phyloP scores from a whole-genome alignment of 1,140 invertebrate species.

The Hyphantria cunea region DNA sequence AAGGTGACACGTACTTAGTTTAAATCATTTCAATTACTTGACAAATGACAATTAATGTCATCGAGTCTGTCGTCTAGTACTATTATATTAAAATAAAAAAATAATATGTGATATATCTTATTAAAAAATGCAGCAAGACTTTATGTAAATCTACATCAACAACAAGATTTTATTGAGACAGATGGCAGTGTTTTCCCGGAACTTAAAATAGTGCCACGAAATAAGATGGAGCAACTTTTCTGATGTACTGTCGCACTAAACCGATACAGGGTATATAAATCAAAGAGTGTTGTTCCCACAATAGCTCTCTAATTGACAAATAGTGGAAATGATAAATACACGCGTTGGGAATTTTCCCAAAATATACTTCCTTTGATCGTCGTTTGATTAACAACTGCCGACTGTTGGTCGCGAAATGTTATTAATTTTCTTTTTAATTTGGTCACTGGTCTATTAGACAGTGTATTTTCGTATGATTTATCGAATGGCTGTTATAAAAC shows the following conservation, averaged over 20 bases:
- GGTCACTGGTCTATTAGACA: conserved; percentile 50
- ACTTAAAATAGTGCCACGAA: conserved; percentile 35
- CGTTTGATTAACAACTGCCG: conserved; percentile 71
- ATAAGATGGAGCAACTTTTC: conserved; percentile 31
- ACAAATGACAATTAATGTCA: conserved; percentile 22
- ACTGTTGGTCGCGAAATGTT: conserved; percentile 59
- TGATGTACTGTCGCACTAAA: conserved; percentile 36
- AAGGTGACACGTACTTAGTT: conserved; percentile 12
- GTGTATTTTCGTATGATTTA: conserved; percentile 70
- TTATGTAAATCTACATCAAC: conserved; percentile 23
- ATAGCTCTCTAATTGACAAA: conserved; percentile 81
- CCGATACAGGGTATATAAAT: conserved; percentile 64
- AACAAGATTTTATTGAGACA: conserved; percentile 34
- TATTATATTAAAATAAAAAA: conserved; percentile 22
- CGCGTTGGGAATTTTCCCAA: conserved; percentile 67
- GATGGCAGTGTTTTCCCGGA: conserved; percentile 21
- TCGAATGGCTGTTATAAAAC: conserved; percentile 35
- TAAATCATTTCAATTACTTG: conserved; percentile 26
- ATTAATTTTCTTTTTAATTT: conserved; percentile 80
- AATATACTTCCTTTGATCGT: conserved; percentile 77
- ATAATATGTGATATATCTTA: conserved; percentile 13
- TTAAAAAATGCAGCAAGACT: conserved; percentile 7
- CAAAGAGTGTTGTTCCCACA: conserved; percentile 73
- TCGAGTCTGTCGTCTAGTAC: conserved; percentile 9
- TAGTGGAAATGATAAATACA: conserved; percentile 80